Conservation (phyloP, 2,888 invertebrate species). For the Anarsia innoxiella region DNA sequence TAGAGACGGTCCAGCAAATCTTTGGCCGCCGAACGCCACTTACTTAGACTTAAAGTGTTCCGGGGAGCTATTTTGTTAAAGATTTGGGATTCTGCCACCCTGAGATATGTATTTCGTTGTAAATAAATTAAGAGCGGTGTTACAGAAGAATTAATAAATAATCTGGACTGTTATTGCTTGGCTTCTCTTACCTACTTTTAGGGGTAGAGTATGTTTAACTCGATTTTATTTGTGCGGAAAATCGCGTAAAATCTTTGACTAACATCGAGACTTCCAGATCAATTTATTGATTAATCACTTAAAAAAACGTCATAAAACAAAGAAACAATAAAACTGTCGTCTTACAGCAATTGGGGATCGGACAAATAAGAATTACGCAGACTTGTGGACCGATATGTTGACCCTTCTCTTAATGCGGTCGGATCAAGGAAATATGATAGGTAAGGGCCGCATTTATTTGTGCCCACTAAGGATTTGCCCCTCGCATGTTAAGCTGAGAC, state of each 20-base stretch:
- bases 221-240: too few relatives aligned
- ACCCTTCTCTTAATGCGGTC: conserved; percentile 64
- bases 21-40: conserved; percentile 71
- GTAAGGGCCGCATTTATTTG: conserved; percentile 64
- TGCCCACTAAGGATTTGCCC: conserved; percentile 64
- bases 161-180: too few relatives aligned
- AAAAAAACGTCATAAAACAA: conserved; percentile 3
- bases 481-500: conserved; percentile 65
- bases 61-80: conserved; percentile 63
- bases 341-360: conserved; percentile 11
- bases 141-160: too few relatives aligned
- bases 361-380: conserved; percentile 39
- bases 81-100: conserved; percentile 66
- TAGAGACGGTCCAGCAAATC: conserved; percentile 74
- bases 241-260: too few relatives aligned
- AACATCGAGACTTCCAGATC: too few relatives aligned
- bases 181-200: too few relatives aligned
- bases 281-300: too few relatives aligned
- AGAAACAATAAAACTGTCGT: conserved; percentile 15
- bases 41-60: conserved; percentile 74
- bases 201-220: too few relatives aligned
- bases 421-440: conserved; percentile 70
- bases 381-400: conserved; percentile 43
- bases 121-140: not conserved
- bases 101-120: conserved; percentile 42